These are phyloP conservation scores for Nemurella pictetii DNA, from an alignment of 2,888 invertebrate genomes.

Conservation along the genomic window DNA sequence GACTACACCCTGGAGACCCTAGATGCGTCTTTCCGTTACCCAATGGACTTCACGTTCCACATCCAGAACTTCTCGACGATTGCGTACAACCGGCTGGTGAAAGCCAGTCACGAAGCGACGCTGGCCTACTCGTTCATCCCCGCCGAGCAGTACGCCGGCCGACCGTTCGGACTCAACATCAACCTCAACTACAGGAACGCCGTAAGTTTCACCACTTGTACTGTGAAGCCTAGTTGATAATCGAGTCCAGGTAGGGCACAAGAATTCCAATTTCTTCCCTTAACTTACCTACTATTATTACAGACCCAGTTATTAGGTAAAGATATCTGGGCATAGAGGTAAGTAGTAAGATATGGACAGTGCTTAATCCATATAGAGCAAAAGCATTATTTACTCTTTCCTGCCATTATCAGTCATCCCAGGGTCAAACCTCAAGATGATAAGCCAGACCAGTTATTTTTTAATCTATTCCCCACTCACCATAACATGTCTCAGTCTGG, in stretches of 20 bases:
- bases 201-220: slow-evolving; percentile 55
- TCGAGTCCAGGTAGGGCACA: too few relatives aligned
- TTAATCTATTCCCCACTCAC: neutral
- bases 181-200: slow-evolving; percentile 88
- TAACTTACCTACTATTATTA: too few relatives aligned
- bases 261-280: too few relatives aligned
- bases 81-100: slow-evolving; percentile 83
- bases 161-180: slow-evolving; percentile 94
- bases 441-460: neutral
- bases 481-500: too few relatives aligned
- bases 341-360: too few relatives aligned
- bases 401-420: neutral
- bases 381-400: neutral
- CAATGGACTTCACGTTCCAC: slow-evolving; percentile 97
- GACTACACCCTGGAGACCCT: slow-evolving; percentile 91
- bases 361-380: neutral
- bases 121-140: slow-evolving; percentile 94
- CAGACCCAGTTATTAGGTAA: neutral
- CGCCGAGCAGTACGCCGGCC: slow-evolving; percentile 93
- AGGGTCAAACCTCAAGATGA: neutral
- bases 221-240: slow-evolving; percentile 11
- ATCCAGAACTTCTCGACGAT: slow-evolving; percentile 97
- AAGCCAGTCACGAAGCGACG: slow-evolving; percentile 90
- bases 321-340: too few relatives aligned
- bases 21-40: slow-evolving; percentile 98